Evolutionary conservation across 1,140 invertebrate species (phyloP).

Genomic region (Rhynchophorus ferrugineus): DNA sequence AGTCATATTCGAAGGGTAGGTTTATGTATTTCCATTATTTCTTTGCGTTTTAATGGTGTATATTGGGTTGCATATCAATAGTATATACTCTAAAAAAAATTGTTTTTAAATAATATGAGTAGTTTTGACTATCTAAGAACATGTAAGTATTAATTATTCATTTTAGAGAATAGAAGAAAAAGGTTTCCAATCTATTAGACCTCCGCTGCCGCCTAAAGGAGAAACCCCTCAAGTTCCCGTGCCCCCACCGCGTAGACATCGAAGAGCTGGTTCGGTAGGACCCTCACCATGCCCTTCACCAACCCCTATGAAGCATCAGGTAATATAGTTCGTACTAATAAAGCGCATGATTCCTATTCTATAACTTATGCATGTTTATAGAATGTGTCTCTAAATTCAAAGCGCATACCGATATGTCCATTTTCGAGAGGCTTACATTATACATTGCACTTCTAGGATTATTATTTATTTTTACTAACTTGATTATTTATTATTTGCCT

Average conservation of each 20-base stretch:
- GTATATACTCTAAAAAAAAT: not conserved
- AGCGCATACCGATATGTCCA: too few relatives aligned
- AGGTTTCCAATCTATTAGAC: slow-evolving; percentile 45
- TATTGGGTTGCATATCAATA: not conserved
- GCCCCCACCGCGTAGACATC: slow-evolving; percentile 76
- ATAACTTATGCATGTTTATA: not conserved
- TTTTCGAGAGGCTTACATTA: too few relatives aligned
- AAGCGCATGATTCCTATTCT: not conserved
- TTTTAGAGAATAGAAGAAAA: slow-evolving; percentile 23
- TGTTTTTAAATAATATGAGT: too few relatives aligned
- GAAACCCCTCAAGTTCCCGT: slow-evolving; percentile 59
- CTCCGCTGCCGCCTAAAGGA: slow-evolving; percentile 73
- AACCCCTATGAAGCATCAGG: slow-evolving; percentile 30
- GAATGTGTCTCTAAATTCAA: slow-evolving; percentile 13
- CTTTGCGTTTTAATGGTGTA: not conserved
- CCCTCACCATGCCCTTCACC: slow-evolving; percentile 42
- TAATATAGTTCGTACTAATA: slow-evolving; percentile 17
- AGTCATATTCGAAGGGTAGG: slow-evolving; percentile 66
- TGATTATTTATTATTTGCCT: too few relatives aligned
- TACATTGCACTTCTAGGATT: too few relatives aligned
- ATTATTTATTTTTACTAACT: too few relatives aligned
- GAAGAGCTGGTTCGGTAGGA: slow-evolving; percentile 40
- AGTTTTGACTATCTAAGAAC: not conserved
- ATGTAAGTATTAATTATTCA: not conserved
- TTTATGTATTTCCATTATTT: not conserved